A percentile compares a stretch with the other conserved stretches of the same genome.
These are phyloP conservation scores for Trichechus manatus DNA, from an alignment of 2,113 vertebrate genomes.

Conservation along the genomic window DNA sequence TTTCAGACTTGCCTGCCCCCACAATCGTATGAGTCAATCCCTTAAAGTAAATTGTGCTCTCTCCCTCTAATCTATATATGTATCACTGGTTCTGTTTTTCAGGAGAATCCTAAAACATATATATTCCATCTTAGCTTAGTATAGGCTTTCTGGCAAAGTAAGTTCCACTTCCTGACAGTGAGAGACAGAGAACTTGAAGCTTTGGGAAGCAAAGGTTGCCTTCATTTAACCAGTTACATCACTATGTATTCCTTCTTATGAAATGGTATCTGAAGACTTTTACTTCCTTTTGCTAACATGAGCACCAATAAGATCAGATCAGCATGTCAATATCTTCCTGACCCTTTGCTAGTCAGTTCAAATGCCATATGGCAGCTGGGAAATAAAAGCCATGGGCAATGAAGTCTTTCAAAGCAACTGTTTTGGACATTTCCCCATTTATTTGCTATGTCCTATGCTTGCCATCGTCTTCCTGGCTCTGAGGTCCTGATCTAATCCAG, in stretches of 20 bases:
- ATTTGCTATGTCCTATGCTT: not conserved
- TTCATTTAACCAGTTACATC: not conserved
- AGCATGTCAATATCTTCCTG: not conserved
- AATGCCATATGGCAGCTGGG: not conserved
- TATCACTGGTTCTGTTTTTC: not conserved
- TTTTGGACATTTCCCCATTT: not conserved
- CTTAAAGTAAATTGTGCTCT: no score
- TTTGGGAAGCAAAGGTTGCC: not conserved
- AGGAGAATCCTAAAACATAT: not conserved
- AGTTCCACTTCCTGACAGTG: not conserved
- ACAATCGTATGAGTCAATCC: no score
- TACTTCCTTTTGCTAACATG: not conserved
- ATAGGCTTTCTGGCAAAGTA: not conserved
- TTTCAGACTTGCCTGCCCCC: no score
- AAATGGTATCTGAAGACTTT: not conserved
- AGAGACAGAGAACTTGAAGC: not conserved
- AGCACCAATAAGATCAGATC: not conserved
- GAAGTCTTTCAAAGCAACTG: not conserved
- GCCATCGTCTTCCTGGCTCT: not conserved
- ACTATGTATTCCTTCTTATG: not conserved
- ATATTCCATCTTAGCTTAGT: not conserved
- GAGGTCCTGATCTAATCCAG: not conserved
- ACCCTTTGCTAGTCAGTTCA: not conserved
- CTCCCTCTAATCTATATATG: no score
- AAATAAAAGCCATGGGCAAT: not conserved